Evolutionary conservation across 2,888 invertebrate genomes (phyloP).

Genomic region (Nomada goodeniana): DNA sequence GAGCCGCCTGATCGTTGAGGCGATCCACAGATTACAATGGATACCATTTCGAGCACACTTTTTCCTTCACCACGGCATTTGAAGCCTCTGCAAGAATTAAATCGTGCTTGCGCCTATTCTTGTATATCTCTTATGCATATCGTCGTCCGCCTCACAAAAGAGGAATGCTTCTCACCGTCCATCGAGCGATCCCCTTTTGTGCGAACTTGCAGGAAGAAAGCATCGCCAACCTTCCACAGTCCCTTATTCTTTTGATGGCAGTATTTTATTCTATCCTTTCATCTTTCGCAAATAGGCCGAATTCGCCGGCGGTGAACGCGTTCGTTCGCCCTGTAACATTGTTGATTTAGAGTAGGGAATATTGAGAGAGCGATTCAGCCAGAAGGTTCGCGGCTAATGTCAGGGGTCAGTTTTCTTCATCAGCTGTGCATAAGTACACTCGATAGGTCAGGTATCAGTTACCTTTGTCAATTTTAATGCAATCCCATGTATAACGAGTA

Average conservation of each 20-base stretch:
- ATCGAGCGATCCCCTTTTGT: constrained; percentile 55
- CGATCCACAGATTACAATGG: neutral
- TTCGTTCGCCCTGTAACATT: constrained; percentile 14
- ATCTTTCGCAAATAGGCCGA: constrained; percentile 31
- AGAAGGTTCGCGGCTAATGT: constrained; percentile 37
- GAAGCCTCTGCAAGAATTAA: constrained; percentile 24
- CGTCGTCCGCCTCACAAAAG: constrained; percentile 1
- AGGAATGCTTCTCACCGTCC: constrained; percentile 35
- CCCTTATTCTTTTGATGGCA: constrained; percentile 30
- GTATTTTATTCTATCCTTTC: constrained; percentile 39
- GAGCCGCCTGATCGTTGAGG: neutral
- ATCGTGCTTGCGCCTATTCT: constrained; percentile 41
- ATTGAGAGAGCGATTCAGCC: constrained; percentile 5
- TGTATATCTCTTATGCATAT: constrained; percentile 33
- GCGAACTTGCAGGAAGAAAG: constrained; percentile 21
- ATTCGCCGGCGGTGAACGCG: neutral
- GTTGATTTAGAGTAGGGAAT: constrained; percentile 19
- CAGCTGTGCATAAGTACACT: neutral
- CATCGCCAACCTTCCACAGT: constrained; percentile 36
- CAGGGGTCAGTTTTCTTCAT: constrained; percentile 52
- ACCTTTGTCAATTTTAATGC: constrained; percentile 21
- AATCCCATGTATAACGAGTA: neutral
- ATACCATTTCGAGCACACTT: neutral
- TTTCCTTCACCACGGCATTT: constrained; percentile 5
- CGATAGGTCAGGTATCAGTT: neutral